A percentile compares a stretch with the other conserved stretches of the same genome.
Conservation (phyloP, 2,113 vertebrate species). For the Percina caprodes region DNA sequence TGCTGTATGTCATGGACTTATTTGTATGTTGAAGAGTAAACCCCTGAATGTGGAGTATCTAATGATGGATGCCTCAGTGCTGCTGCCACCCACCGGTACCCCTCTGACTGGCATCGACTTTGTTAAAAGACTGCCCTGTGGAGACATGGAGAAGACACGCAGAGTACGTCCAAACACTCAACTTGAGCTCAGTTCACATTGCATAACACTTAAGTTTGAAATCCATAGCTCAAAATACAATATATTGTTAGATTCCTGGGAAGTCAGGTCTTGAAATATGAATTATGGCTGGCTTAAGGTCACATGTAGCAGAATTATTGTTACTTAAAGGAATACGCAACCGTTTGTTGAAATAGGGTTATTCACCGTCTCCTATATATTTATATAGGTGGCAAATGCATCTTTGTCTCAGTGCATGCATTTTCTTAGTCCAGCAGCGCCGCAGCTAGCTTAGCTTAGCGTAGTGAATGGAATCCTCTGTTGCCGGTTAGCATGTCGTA, state of each 20-base stretch:
- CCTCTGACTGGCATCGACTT: slow-evolving; percentile 98
- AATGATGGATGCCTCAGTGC: slow-evolving; percentile 98
- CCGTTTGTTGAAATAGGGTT: too few species aligned
- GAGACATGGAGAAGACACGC: slow-evolving; percentile 95
- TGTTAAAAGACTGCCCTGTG: slow-evolving; percentile 96
- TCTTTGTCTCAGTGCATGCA: too few species aligned
- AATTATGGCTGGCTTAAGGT: neutral
- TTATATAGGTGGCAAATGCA: too few species aligned
- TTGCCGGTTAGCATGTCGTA: too few species aligned
- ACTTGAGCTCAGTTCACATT: neutral
- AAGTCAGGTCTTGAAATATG: neutral
- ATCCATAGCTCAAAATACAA: neutral
- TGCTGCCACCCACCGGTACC: slow-evolving; percentile 96
- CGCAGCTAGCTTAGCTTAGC: too few species aligned
- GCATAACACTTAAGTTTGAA: neutral
- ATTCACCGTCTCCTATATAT: too few species aligned
- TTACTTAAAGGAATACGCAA: too few species aligned
- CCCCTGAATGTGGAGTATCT: slow-evolving; percentile 98
- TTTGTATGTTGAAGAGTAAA: slow-evolving; percentile 87
- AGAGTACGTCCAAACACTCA: slow-evolving; percentile 82
- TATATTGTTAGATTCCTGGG: neutral
- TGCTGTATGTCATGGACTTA: neutral
- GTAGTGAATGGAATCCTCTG: too few species aligned
- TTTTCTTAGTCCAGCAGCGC: too few species aligned
- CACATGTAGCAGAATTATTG: neutral